phyloP scores from a whole-genome alignment of 2,888 invertebrate species.

The Drosophila longiperda region DNA sequence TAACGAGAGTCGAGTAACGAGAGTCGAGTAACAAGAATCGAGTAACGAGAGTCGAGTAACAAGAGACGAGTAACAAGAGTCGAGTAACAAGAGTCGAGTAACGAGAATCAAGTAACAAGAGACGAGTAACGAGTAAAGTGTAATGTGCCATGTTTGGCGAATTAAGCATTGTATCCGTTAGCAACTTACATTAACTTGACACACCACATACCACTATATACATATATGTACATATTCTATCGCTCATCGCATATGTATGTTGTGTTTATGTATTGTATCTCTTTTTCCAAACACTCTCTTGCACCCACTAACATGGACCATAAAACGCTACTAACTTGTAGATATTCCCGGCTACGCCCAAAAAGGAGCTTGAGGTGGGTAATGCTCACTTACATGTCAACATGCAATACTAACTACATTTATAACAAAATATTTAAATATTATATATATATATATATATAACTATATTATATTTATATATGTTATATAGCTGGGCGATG shows the following conservation, averaged over 20 bases:
- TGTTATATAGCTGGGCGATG: slow-evolving; percentile 82
- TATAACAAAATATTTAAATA: not conserved
- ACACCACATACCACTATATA: not conserved
- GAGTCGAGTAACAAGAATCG: too few relatives aligned
- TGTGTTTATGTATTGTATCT: slow-evolving; percentile 53
- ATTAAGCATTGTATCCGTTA: not conserved
- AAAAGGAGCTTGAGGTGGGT: slow-evolving; percentile 85
- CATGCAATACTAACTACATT: not conserved
- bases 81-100: too few relatives aligned
- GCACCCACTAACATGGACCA: slow-evolving; percentile 56
- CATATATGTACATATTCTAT: not conserved
- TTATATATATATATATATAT: too few relatives aligned
- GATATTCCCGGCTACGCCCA: slow-evolving; percentile 85
- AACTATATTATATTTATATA: not conserved
- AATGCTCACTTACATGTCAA: slow-evolving; percentile 26
- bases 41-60: too few relatives aligned
- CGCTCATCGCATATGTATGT: slow-evolving; percentile 45
- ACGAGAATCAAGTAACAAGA: too few relatives aligned
- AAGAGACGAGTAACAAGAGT: too few relatives aligned
- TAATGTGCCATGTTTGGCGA: not conserved
- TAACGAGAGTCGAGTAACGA: too few relatives aligned
- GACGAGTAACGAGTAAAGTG: not conserved
- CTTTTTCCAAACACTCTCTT: slow-evolving; percentile 45
- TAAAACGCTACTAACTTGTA: slow-evolving; percentile 67
- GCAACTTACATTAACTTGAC: not conserved